Percentiles rank a stretch among this genome's conserved stretches.
Evolutionary conservation across 2,113 vertebrate species (phyloP).

Genomic region (Gasterosteus aculeatus): DNA sequence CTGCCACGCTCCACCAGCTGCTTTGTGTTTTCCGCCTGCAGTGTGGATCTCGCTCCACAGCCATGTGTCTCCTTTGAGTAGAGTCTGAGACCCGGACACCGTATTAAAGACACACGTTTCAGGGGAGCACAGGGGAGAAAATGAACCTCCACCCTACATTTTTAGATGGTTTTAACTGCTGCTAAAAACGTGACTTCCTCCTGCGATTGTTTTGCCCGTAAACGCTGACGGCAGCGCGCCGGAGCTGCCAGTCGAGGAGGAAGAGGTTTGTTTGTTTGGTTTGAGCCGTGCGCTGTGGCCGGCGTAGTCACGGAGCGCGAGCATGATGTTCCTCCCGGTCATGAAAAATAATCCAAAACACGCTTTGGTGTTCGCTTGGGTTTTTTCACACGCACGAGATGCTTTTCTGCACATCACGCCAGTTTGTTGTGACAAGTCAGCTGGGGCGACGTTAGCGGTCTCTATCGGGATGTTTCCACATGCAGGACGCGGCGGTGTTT

Average conservation of each 20-base stretch:
- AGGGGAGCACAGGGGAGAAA: slow-evolving; percentile 32
- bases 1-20: slow-evolving; percentile 37
- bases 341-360: slow-evolving; percentile 4
- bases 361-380: background rate
- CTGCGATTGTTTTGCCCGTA: slow-evolving; percentile 13
- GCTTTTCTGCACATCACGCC: background rate
- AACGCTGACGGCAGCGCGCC: slow-evolving; percentile 5
- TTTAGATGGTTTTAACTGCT: slow-evolving; percentile 32
- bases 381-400: background rate
- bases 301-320: slow-evolving; percentile 34
- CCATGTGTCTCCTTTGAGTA: slow-evolving; percentile 38
- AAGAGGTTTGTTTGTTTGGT: slow-evolving; percentile 17
- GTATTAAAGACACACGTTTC: background rate
- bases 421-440: slow-evolving; percentile 15
- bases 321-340: slow-evolving; percentile 13
- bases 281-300: slow-evolving; percentile 36
- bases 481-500: background rate
- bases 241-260: slow-evolving; percentile 34
- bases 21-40: slow-evolving; percentile 19
- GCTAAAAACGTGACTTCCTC: slow-evolving; percentile 60
- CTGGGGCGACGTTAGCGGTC: slow-evolving; percentile 19
- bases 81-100: slow-evolving; percentile 17
- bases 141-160: slow-evolving; percentile 38
- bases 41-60: slow-evolving; percentile 31
- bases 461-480: background rate